These are phyloP conservation scores for Microtus ochrogaster DNA, from an alignment of 2,113 vertebrate species.

Conservation along the genomic window DNA sequence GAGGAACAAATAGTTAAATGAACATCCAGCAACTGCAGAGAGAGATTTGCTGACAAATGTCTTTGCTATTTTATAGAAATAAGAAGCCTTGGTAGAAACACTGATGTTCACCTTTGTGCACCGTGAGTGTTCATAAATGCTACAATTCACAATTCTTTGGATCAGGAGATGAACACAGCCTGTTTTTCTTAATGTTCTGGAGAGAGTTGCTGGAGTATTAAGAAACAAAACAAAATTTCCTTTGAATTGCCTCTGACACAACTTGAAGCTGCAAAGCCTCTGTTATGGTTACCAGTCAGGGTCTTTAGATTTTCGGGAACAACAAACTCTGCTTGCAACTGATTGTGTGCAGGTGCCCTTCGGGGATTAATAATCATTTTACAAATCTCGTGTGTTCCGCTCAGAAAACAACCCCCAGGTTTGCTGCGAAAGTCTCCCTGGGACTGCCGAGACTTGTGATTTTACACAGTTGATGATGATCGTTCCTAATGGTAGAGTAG, in stretches of 20 bases:
- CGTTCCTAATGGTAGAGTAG: slow-evolving; percentile 69
- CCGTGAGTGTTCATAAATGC: slow-evolving; percentile 1
- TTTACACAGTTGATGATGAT: slow-evolving; percentile 50
- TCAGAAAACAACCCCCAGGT: slow-evolving; percentile 21
- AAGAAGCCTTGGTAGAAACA: background rate
- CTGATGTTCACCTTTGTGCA: background rate
- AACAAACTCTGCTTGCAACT: slow-evolving; percentile 50
- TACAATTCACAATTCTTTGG: background rate
- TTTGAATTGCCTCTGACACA: slow-evolving; percentile 45
- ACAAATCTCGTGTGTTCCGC: slow-evolving; percentile 49
- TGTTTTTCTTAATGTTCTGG: background rate
- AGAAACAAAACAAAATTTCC: slow-evolving; percentile 59
- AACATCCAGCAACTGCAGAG: background rate
- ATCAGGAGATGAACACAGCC: background rate
- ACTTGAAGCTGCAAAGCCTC: slow-evolving; percentile 33
- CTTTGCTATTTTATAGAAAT: background rate
- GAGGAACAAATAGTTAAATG: background rate
- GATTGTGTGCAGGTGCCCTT: slow-evolving; percentile 51
- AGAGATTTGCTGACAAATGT: background rate
- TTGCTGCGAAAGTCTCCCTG: slow-evolving; percentile 44
- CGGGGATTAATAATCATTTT: slow-evolving; percentile 53
- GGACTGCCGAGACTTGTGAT: slow-evolving; percentile 33
- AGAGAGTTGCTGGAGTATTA: background rate
- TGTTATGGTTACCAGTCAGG: slow-evolving; percentile 58
- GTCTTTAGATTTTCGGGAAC: slow-evolving; percentile 71